A percentile compares a stretch with the other conserved stretches of the same genome.
Conservation (phyloP, 2,888 invertebrate genomes). For the Gerosis bhagava region DNA sequence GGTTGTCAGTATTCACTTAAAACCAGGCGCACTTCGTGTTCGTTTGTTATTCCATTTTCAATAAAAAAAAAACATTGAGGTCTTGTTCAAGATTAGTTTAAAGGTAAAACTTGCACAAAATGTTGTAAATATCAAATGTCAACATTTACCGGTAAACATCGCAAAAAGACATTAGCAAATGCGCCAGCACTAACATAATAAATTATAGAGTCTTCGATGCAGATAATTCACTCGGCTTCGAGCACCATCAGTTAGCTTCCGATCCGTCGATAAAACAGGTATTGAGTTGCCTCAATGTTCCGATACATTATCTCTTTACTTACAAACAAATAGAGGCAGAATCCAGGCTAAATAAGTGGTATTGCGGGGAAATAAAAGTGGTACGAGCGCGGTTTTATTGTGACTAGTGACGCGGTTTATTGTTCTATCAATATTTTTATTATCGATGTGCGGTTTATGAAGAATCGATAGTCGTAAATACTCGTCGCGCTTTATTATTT, state of each 20-base stretch:
- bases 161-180: slow-evolving; percentile 23
- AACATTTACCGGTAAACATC: slow-evolving; percentile 8
- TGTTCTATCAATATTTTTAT: slow-evolving; percentile 29
- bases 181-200: slow-evolving; percentile 22
- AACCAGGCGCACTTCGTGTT: no score
- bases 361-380: slow-evolving; percentile 47
- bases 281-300: slow-evolving; percentile 31
- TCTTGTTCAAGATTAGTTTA: no score
- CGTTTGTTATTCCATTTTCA: no score
- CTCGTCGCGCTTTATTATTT: slow-evolving; percentile 12
- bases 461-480: slow-evolving; percentile 33
- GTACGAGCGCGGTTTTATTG: slow-evolving; percentile 36
- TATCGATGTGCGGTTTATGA: slow-evolving; percentile 32
- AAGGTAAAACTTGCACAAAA: no score
- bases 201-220: slow-evolving; percentile 26
- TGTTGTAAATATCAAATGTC: no score
- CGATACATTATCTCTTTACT: slow-evolving; percentile 46
- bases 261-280: slow-evolving; percentile 36
- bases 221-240: slow-evolving; percentile 25
- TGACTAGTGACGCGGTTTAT: slow-evolving; percentile 30
- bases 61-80: no score
- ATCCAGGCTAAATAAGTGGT: slow-evolving; percentile 50
- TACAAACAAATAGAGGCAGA: slow-evolving; percentile 51
- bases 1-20: no score
- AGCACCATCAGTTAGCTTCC: slow-evolving; percentile 22